Percentiles rank a stretch among this genome's conserved stretches.
Conservation (phyloP, 2,113 vertebrate species). For the Struthio camelus region DNA sequence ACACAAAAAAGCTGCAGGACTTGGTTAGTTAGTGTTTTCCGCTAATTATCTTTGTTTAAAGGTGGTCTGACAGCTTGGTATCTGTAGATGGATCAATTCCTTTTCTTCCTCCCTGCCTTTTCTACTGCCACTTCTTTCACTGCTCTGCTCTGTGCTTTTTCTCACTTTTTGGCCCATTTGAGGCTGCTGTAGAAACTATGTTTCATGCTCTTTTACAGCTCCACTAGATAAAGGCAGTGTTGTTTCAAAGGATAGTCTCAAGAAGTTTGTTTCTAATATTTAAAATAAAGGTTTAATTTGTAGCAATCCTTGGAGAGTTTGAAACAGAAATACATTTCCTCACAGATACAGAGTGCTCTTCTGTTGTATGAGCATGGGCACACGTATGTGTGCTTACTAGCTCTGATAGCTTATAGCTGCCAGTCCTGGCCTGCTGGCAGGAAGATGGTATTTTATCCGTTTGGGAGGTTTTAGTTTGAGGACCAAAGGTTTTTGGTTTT, state of each 20-base stretch:
- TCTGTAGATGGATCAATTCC: neutral
- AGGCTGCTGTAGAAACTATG: neutral
- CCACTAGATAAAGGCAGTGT: neutral
- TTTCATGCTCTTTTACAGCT: neutral
- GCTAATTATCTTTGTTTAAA: neutral
- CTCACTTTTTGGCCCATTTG: neutral
- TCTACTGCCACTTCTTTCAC: neutral
- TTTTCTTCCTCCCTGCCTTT: neutral
- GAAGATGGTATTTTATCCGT: neutral
- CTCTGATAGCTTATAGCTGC: neutral
- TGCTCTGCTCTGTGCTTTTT: neutral
- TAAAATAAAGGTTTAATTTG: neutral
- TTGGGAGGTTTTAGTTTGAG: neutral
- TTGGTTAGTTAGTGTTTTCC: neutral
- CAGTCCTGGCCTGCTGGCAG: neutral
- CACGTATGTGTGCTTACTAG: neutral
- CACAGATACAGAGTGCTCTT: neutral
- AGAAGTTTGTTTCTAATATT: neutral
- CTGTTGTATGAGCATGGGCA: neutral
- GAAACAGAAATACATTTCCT: neutral
- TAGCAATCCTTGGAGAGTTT: neutral
- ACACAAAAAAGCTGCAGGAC: neutral
- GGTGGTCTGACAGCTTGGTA: neutral
- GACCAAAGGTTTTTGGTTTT: neutral
- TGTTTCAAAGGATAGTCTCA: neutral